phyloP scores from a whole-genome alignment of 1,140 invertebrate species.

The Neodiprion virginianus region DNA sequence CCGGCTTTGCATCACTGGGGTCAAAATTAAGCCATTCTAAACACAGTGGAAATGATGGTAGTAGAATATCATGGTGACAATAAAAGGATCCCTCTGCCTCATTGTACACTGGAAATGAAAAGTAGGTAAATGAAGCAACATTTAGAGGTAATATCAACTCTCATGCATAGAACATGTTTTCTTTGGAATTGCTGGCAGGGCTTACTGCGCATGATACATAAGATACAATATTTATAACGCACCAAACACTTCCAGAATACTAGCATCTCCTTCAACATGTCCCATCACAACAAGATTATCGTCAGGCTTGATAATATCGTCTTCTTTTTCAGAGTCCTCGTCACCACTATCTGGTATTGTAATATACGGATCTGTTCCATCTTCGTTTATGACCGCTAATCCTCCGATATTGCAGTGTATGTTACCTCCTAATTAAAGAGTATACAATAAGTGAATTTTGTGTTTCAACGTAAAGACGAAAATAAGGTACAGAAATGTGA shows the following conservation, averaged over 20 bases:
- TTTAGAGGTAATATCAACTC: background rate
- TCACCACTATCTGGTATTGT: slow-evolving; percentile 65
- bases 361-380: slow-evolving; percentile 67
- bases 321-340: slow-evolving; percentile 87
- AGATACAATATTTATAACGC: slow-evolving; percentile 39
- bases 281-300: slow-evolving; percentile 94
- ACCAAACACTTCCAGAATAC: slow-evolving; percentile 89
- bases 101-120: slow-evolving; percentile 81
- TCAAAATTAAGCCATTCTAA: slow-evolving; percentile 93
- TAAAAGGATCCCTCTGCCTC: slow-evolving; percentile 87
- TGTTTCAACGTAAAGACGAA: slow-evolving; percentile 15
- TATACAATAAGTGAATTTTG: background rate
- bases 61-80: slow-evolving; percentile 90
- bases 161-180: background rate
- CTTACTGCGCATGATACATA: background rate
- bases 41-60: slow-evolving; percentile 88
- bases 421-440: slow-evolving; percentile 45
- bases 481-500: slow-evolving; percentile 23
- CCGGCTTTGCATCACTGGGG: slow-evolving; percentile 68
- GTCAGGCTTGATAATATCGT: slow-evolving; percentile 86
- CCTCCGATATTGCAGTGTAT: slow-evolving; percentile 57
- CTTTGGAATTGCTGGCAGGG: too few relatives aligned
- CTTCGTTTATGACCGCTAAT: slow-evolving; percentile 61
- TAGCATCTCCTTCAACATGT: slow-evolving; percentile 83
- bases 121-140: slow-evolving; percentile 26